Conservation (phyloP, 2,113 vertebrate genomes). For the Petrocephalus zakoni region DNA sequence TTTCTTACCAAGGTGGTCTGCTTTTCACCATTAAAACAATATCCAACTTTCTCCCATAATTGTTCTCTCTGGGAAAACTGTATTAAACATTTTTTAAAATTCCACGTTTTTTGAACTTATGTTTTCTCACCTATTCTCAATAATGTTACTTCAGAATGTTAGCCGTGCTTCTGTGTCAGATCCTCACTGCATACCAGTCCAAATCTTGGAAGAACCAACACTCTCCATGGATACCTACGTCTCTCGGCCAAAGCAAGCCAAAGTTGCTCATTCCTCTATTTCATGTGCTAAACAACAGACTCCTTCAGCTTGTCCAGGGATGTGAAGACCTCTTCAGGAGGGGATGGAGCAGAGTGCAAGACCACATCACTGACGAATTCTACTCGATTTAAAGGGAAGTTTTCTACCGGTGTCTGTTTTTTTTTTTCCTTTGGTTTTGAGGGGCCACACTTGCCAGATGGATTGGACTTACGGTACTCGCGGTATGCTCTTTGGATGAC, state of each 20-base stretch:
- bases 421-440: constrained; percentile 60
- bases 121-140: background rate
- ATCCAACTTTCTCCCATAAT: background rate
- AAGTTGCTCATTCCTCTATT: background rate
- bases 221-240: background rate
- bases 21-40: background rate
- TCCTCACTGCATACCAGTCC: background rate
- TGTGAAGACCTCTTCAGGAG: background rate
- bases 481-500: constrained; percentile 87
- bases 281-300: constrained; percentile 62
- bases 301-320: constrained; percentile 57
- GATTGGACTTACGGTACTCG: constrained; percentile 65
- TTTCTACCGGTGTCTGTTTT: constrained; percentile 25
- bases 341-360: constrained; percentile 43
- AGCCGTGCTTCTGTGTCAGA: background rate
- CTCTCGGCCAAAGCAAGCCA: background rate
- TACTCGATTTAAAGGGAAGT: background rate
- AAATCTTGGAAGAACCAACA: background rate
- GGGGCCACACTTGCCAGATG: constrained; percentile 70
- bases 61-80: background rate
- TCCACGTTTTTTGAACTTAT: background rate
- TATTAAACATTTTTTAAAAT: background rate
- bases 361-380: constrained; percentile 50
- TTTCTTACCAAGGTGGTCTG: background rate
- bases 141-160: background rate